Conservation (phyloP, 92 coral and sea anemone species). For the Siderastrea radians region DNA sequence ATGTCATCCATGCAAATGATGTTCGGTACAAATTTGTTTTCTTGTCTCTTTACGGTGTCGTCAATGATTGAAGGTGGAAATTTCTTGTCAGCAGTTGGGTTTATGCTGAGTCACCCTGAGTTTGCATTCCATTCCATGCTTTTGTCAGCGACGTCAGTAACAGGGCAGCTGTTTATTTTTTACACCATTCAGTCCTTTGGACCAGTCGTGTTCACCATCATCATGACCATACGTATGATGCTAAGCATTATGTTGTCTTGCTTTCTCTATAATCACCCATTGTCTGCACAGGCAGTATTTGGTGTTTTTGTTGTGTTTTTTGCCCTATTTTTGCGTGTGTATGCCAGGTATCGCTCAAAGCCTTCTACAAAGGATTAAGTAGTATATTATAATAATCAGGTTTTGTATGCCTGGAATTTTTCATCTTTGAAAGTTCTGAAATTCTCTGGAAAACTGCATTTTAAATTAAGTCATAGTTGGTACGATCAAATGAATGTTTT, state of each 20-base stretch:
- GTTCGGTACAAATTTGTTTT: conserved; percentile 96
- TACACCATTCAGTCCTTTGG: conserved; percentile 95
- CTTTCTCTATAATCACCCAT: conserved; percentile 86
- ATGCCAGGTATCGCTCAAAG: conserved; percentile 84
- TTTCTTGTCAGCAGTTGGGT: conserved; percentile 77
- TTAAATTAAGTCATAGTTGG: no score
- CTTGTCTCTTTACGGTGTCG: conserved; percentile 92
- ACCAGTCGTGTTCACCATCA: conserved; percentile 94
- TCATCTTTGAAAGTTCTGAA: no score
- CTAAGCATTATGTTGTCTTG: conserved; percentile 94
- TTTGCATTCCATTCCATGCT: conserved; percentile 81
- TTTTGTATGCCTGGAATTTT: no score
- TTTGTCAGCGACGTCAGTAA: conserved; percentile 87
- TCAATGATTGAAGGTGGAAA: conserved; percentile 93
- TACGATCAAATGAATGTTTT: no score
- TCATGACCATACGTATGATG: conserved; percentile 95
- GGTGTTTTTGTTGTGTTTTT: conserved; percentile 89
- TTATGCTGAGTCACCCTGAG: conserved; percentile 78
- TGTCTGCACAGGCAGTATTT: conserved; percentile 85
- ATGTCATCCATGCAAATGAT: conserved; percentile 98
- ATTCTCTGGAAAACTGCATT: no score
- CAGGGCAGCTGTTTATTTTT: conserved; percentile 97
- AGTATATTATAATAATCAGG: no score
- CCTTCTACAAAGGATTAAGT: conserved; percentile 18
- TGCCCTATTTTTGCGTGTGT: conserved; percentile 88